Conservation (phyloP, 1,140 invertebrate genomes). For the Temnothorax curvispinosus region DNA sequence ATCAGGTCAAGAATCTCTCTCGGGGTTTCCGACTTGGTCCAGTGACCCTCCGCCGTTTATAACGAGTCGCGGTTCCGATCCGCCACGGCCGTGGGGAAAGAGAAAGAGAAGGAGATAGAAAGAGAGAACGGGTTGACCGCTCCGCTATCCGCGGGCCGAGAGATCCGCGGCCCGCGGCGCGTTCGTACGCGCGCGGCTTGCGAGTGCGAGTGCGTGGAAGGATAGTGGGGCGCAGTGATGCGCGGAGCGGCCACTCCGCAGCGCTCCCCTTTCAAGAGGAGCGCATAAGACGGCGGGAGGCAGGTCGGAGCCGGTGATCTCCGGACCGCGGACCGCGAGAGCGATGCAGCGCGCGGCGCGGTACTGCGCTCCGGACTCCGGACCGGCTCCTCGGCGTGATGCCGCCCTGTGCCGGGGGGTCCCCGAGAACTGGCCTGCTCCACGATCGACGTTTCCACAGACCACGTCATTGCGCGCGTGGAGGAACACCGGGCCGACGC, state of each 20-base stretch:
- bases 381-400: slow-evolving; percentile 53
- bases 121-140: not conserved
- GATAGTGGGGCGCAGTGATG: slow-evolving; percentile 83
- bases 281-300: slow-evolving; percentile 75
- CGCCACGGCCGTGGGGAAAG: not conserved
- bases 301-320: not conserved
- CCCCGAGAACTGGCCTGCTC: slow-evolving; percentile 85
- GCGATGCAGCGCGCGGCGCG: not conserved
- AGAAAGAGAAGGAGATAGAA: not conserved
- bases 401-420: slow-evolving; percentile 79
- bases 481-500: not conserved
- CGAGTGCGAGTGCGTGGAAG: slow-evolving; percentile 71
- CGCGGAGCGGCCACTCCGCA: slow-evolving; percentile 85
- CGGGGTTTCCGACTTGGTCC: not conserved
- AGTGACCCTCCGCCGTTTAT: not conserved
- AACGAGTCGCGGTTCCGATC: not conserved
- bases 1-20: not conserved
- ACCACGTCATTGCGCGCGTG: slow-evolving; percentile 59
- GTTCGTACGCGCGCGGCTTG: slow-evolving; percentile 70
- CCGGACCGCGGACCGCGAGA: not conserved
- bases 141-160: not conserved
- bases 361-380: too few relatives aligned
- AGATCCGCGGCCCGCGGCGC: not conserved
- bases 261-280: slow-evolving; percentile 85
- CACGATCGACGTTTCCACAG: slow-evolving; percentile 73